Evolutionary conservation across 2,113 vertebrate genomes (phyloP), one percentile per base, ranked within the genome.

Genomic region (Eubucco bourcierii): DNA sequence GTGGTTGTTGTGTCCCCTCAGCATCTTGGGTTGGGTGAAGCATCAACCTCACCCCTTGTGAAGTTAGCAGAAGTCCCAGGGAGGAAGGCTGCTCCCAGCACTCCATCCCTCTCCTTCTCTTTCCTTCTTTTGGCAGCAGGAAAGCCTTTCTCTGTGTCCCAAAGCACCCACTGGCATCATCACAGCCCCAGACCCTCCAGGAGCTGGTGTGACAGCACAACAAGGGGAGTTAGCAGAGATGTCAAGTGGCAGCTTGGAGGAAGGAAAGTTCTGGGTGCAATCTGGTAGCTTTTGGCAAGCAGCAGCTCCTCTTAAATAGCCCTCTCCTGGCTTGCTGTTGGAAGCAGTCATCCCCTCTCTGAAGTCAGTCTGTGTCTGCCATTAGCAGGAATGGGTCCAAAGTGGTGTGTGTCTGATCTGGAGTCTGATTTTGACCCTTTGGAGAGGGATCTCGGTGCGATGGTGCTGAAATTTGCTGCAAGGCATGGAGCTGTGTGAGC

Each of bases 401-500:
- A 44, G 59, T 0, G 0, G 9, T 3, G n/a, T 1, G 0, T 3
- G 37, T 24, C 63, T 21, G 4, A 25, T 37, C 56, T 1, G 0
- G 7, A 3, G 0, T 31, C 70, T 19, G 53, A 3, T 25, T 58
- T 15, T 24, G 68, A 21, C 37, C 55, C 55, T 56, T 65, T 41
- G 1, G 27, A 81, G 46, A 55, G 2, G 27, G 8, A n/a, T 70
- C 31, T 25, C 0, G 1, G 18, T 5, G 37, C 20, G 60, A 5
- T 7, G n/a, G 11, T 15, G n/a, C n/a, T 10, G 53, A 23, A 15
- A 20, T 5, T 73, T 28, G 27, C 37, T 15, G n/a, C 25, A 7
- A 12, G 12, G 33, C 15, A 0, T 0, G 19, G 31, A 37, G 24
- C 24, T 2, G 0, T 1, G 23, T 12, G 75, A 60, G 12, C 74